Conservation (phyloP, 2,113 vertebrate genomes). For the Microcebus ravelobensis region DNA sequence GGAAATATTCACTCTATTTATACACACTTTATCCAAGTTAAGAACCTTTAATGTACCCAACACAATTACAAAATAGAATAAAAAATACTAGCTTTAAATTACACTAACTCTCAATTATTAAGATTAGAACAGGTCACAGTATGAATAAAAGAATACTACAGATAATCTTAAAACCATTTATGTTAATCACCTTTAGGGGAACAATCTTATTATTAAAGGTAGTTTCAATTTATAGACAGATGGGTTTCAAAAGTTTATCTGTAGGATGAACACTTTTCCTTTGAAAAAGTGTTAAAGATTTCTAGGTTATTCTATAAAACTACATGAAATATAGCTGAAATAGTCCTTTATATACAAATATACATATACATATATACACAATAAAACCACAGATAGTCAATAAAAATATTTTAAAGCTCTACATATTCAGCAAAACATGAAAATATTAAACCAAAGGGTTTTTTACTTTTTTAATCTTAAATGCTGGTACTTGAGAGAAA, state of each 20-base stretch:
- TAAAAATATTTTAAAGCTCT: slow-evolving; percentile 39
- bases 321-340: neutral
- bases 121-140: neutral
- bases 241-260: neutral
- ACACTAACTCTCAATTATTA: slow-evolving; percentile 1
- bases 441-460: neutral
- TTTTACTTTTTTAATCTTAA: neutral
- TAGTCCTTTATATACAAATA: too few species aligned
- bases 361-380: neutral
- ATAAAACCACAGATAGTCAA: neutral
- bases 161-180: slow-evolving; percentile 44
- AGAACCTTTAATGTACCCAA: neutral
- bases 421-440: slow-evolving; percentile 39
- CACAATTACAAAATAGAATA: neutral
- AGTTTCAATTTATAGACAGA: neutral
- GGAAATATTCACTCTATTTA: neutral
- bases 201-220: slow-evolving; percentile 10
- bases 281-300: neutral
- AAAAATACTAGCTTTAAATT: slow-evolving; percentile 12
- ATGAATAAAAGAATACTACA: slow-evolving; percentile 28
- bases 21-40: neutral
- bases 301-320: neutral
- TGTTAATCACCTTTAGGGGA: neutral
- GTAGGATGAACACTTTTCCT: neutral
- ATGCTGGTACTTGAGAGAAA: neutral